A percentile compares a stretch with the other conserved stretches of the same genome.
Conservation (phyloP, 2,797 vertebrate genomes). For the Champsocephalus esox region DNA sequence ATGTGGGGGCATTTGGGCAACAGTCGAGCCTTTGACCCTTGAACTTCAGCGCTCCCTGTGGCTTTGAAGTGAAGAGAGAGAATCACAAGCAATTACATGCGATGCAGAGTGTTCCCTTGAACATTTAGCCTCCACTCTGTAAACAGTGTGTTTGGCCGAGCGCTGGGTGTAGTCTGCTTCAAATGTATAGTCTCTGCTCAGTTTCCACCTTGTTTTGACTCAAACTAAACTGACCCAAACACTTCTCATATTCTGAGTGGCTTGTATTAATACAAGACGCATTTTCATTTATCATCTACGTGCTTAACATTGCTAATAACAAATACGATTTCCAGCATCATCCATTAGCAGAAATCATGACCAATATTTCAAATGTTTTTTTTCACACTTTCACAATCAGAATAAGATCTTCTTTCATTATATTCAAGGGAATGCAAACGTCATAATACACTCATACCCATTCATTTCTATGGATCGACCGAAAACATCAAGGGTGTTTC, state of each 20-base stretch:
- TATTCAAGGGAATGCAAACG: too few species aligned
- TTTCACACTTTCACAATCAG: too few species aligned
- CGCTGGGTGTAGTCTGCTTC: conserved; percentile 63
- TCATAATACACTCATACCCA: too few species aligned
- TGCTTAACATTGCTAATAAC: conserved; percentile 1
- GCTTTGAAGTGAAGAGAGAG: conserved; percentile 83
- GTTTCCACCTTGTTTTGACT: conserved; percentile 60
- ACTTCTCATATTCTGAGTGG: conserved; percentile 22
- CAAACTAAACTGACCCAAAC: conserved; percentile 57
- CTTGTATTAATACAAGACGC: not conserved
- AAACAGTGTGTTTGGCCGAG: conserved; percentile 73
- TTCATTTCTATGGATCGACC: too few species aligned
- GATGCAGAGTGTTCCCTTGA: conserved; percentile 78
- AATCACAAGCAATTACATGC: conserved; percentile 84
- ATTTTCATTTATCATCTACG: conserved; percentile 3
- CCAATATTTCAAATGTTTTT: too few species aligned
- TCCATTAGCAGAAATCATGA: conserved; percentile 2
- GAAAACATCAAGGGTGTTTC: too few species aligned
- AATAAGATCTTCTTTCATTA: too few species aligned
- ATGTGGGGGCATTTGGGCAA: conserved; percentile 79
- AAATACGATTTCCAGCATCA: conserved; percentile 39
- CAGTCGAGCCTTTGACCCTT: conserved; percentile 81
- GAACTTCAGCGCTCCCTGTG: conserved; percentile 67
- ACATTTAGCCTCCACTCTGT: conserved; percentile 75
- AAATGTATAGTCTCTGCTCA: conserved; percentile 60